Evolutionary conservation across 2,113 vertebrate species (phyloP).

Genomic region (Egretta garzetta): DNA sequence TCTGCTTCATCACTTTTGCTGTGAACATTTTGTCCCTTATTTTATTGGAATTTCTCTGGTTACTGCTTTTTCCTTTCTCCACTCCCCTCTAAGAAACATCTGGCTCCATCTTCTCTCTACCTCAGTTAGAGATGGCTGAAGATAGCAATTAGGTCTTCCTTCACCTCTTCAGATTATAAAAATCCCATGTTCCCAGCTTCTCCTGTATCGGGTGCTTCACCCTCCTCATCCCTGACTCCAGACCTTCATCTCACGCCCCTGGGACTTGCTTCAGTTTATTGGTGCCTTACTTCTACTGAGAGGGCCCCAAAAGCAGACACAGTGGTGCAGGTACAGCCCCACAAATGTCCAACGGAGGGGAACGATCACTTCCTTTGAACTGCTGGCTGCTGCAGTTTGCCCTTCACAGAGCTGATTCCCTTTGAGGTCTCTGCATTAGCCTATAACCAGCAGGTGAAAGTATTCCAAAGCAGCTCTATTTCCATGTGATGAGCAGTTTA

Average conservation of each 20-base stretch:
- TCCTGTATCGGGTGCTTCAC: not conserved
- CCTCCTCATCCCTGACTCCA: not conserved
- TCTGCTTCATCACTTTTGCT: not conserved
- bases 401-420: not conserved
- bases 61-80: not conserved
- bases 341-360: not conserved
- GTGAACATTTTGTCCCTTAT: not conserved
- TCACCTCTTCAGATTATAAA: not conserved
- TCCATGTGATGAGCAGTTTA: not conserved
- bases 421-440: not conserved
- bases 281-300: not conserved
- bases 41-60: not conserved
- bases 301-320: not conserved
- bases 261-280: not conserved
- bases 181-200: not conserved
- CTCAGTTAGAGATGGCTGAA: not conserved
- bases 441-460: not conserved
- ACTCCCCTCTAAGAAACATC: not conserved
- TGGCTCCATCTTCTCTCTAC: not conserved
- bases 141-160: not conserved
- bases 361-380: not conserved
- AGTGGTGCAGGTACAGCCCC: not conserved
- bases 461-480: not conserved
- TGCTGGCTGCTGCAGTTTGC: not conserved
- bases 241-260: not conserved